Base-by-base conservation (phyloP, 2,888 invertebrate genomes). In the Lepidocyrtinus sp. region DNA sequence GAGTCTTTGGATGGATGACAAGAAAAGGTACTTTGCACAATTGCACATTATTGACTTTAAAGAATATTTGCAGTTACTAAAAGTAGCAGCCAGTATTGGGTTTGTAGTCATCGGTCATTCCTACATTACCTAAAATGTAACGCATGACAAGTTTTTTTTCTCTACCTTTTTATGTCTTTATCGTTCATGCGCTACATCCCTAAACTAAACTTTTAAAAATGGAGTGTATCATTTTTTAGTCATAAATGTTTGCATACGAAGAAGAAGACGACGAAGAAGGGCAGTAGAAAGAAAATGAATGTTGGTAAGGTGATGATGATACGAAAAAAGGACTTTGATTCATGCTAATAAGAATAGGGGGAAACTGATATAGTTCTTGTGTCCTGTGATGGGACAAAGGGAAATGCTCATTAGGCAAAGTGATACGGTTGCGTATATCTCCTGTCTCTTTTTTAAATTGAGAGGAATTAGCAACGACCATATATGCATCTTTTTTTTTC, bases 371-470 rank as follows among this genome's bases (percentile, higher is more conserved):
- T n/a, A n/a, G n/a, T n/a, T n/a, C n/a, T n/a, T n/a, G n/a, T n/a
- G n/a, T n/a, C n/a, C n/a, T n/a, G n/a, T 36, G 7, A 36, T 12
- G 36, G 36, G 5, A 36, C 36, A 9, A 36, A 36, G 12, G 36
- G 36, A 36, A 36, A 36, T 36, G 24, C 25, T 69, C 67, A 64
- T 45, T 27, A 17, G 45, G 21, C 67, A 50, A 69, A 19, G 25
- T n/a, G n/a, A n/a, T n/a, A n/a, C n/a, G n/a, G n/a, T n/a, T 55
- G 36, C 5, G 36, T 36, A 36, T 69, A 70, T 63, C 75, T 75
- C 70, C 75, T 75, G 50, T 70, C 62, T 68, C 69, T 62, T 75
- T 74, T 75, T 67, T 9, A 75, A 74, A 59, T 67, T 5, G 12
- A 12, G 12, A 36, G 36, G 5, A 36, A 36, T 36, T 12, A 36